Percentiles rank a stretch among this genome's conserved stretches.
Conservation (phyloP, 2,113 vertebrate species). For the Micromys minutus region DNA sequence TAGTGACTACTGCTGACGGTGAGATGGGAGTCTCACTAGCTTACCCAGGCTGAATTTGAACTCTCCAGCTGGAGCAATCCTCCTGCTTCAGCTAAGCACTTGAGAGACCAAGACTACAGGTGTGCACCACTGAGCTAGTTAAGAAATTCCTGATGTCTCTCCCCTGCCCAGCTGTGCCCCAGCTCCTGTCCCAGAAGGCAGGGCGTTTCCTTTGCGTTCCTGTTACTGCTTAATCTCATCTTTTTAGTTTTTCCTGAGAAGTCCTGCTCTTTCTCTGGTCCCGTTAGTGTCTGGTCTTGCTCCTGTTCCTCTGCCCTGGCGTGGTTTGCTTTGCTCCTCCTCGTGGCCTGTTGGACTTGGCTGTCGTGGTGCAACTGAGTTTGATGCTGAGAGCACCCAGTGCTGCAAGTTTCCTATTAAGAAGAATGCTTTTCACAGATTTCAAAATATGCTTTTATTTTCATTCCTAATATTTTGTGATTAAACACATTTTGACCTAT, state of each 20-base stretch:
- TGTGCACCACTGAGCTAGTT: background rate
- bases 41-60: background rate
- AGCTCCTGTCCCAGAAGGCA: background rate
- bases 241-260: background rate
- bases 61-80: background rate
- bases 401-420: background rate
- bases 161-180: background rate
- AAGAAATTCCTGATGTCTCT: background rate
- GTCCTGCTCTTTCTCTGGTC: background rate
- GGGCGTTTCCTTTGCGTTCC: background rate
- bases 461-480: background rate
- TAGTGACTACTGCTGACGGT: background rate
- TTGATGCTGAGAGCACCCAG: background rate
- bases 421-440: background rate
- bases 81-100: too few relatives aligned
- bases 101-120: background rate
- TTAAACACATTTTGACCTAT: background rate
- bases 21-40: background rate
- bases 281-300: background rate
- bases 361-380: background rate
- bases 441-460: background rate
- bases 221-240: background rate
- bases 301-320: background rate
- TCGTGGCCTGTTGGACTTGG: background rate
- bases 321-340: background rate